Percentiles rank a stretch among this genome's conserved stretches.
Conservation (phyloP, 37 sponge, comb jelly and placozoan species). For the Oopsacas minuta region DNA sequence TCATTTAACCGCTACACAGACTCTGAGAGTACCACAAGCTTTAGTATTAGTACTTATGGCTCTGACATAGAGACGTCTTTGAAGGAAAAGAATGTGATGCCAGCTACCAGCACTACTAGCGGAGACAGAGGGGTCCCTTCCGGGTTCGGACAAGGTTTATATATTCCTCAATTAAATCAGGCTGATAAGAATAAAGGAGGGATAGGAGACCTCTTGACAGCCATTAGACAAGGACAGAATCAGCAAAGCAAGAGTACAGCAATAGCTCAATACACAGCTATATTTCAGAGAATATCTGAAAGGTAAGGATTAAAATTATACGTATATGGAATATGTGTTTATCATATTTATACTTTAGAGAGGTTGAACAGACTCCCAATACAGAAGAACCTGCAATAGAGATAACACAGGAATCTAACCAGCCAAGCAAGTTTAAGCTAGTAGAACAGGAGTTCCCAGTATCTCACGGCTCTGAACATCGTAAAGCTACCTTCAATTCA, state of each 20-base stretch:
- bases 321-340: neutral
- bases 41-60: neutral
- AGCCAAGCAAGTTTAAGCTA: neutral
- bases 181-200: neutral
- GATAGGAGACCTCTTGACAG: neutral
- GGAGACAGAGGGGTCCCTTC: neutral
- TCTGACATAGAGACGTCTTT: neutral
- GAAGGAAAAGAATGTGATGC: neutral
- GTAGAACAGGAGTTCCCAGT: neutral
- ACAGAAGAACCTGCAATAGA: no score
- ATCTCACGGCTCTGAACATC: slow-evolving; percentile 1
- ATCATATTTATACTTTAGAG: neutral
- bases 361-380: neutral
- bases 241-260: neutral
- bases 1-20: neutral
- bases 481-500: neutral
- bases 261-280: neutral
- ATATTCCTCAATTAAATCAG: neutral
- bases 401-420: neutral
- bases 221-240: neutral
- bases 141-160: neutral
- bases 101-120: neutral
- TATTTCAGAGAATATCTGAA: neutral
- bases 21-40: neutral
- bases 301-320: neutral